Evolutionary conservation across 2,797 vertebrate species (phyloP).

Genomic region (Sebastiscus albofasciatus): DNA sequence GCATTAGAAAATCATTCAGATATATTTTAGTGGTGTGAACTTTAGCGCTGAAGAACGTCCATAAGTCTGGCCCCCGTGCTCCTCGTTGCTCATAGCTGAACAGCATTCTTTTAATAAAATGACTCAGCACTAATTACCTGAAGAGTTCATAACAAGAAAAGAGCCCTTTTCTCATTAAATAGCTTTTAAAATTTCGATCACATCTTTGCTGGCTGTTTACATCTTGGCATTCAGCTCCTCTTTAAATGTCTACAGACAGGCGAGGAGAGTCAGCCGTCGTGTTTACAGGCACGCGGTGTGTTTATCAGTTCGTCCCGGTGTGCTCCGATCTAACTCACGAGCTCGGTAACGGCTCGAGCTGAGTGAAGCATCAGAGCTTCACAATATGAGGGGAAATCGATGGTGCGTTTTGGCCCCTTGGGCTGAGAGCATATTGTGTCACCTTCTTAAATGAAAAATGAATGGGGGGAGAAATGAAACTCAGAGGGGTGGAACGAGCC

Average conservation of each 20-base stretch:
- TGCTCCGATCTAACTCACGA: constrained; percentile 44
- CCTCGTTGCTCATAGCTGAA: neutral
- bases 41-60: constrained; percentile 13
- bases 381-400: constrained; percentile 73
- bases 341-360: constrained; percentile 19
- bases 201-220: constrained; percentile 16
- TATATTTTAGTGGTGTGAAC: constrained; percentile 25
- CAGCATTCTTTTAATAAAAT: neutral
- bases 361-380: constrained; percentile 68
- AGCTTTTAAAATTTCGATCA: constrained; percentile 40
- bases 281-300: constrained; percentile 53
- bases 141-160: constrained; percentile 22
- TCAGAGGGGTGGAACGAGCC: constrained; percentile 72
- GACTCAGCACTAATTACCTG: constrained; percentile 1
- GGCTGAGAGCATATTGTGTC: constrained; percentile 76
- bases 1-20: constrained; percentile 35
- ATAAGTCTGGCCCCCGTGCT: neutral
- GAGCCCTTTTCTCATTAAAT: constrained; percentile 21
- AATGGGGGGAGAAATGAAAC: constrained; percentile 74
- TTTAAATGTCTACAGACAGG: constrained; percentile 18
- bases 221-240: neutral
- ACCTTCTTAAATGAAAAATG: constrained; percentile 83
- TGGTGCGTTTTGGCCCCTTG: constrained; percentile 68
- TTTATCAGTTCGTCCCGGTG: constrained; percentile 48
- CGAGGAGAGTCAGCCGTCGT: neutral